Evolutionary conservation across 2,888 invertebrate genomes (phyloP).

Genomic region (Drosophila testacea): DNA sequence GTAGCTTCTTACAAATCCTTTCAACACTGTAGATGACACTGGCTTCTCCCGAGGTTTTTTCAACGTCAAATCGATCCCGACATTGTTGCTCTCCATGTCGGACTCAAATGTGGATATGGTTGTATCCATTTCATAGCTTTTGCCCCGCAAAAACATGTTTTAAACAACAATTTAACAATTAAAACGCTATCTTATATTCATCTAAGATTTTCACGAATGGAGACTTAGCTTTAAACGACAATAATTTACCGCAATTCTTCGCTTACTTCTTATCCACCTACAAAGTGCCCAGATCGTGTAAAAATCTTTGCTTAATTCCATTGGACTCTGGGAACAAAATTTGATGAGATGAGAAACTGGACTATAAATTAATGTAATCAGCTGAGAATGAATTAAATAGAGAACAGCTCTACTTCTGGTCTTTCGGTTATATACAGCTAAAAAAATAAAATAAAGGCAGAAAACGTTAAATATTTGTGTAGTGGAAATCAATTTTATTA

Average conservation of each 20-base stretch:
- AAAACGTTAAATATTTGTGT: too few relatives aligned
- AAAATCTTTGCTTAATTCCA: too few relatives aligned
- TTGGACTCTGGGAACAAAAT: too few relatives aligned
- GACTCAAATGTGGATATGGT: constrained; percentile 20
- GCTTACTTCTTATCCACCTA: neutral
- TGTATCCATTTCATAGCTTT: constrained; percentile 37
- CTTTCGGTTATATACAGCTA: too few relatives aligned
- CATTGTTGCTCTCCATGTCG: constrained; percentile 43
- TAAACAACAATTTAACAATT: neutral
- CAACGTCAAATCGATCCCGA: constrained; percentile 32
- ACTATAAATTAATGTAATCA: too few relatives aligned
- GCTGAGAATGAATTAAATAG: too few relatives aligned
- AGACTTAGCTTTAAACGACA: neutral
- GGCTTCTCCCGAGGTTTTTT: constrained; percentile 2
- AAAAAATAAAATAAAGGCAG: too few relatives aligned
- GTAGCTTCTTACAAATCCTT: constrained; percentile 84
- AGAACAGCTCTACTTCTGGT: too few relatives aligned
- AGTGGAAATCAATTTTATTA: too few relatives aligned
- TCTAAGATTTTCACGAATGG: neutral
- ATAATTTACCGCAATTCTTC: constrained; percentile 22
- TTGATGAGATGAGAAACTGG: too few relatives aligned
- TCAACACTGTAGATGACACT: constrained; percentile 22
- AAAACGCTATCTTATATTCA: neutral
- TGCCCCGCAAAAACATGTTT: constrained; percentile 52
- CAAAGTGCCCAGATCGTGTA: neutral